These are phyloP conservation scores for Steatornis caripensis DNA, from an alignment of 2,113 vertebrate species.

Conservation along the genomic window DNA sequence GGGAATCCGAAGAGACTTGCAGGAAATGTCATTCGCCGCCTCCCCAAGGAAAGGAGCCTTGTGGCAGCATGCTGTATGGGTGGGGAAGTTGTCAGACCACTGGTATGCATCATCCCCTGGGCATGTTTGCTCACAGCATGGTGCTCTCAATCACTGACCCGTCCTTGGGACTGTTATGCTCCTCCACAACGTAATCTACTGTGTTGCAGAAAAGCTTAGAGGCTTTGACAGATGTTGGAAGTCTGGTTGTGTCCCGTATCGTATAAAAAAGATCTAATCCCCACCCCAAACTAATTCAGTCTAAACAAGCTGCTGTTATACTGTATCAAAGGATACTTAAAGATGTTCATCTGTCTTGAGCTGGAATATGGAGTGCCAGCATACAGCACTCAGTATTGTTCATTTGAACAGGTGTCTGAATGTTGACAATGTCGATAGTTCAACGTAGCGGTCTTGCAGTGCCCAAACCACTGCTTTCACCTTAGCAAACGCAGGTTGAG, in stretches of 20 bases:
- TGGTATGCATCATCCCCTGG: background rate
- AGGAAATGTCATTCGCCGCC: background rate
- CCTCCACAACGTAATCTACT: background rate
- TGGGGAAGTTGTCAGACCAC: background rate
- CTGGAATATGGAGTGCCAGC: background rate
- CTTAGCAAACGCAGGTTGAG: background rate
- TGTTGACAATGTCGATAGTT: background rate
- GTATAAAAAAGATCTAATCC: background rate
- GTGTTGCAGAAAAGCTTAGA: background rate
- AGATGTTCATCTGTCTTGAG: background rate
- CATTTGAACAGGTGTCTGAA: background rate
- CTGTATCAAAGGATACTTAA: background rate
- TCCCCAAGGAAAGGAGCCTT: background rate
- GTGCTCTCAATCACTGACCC: background rate
- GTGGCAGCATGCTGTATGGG: fast-evolving
- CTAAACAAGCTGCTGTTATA: background rate
- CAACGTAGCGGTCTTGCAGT: background rate
- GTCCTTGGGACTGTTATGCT: background rate
- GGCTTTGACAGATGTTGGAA: background rate
- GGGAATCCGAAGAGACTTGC: background rate
- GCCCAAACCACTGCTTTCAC: background rate
- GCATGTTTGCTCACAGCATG: background rate
- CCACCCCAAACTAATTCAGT: background rate
- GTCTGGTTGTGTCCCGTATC: background rate
- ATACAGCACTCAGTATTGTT: background rate